These are phyloP conservation scores for Miltochrista miniata DNA, from an alignment of 2,888 invertebrate species.

Conservation along the genomic window DNA sequence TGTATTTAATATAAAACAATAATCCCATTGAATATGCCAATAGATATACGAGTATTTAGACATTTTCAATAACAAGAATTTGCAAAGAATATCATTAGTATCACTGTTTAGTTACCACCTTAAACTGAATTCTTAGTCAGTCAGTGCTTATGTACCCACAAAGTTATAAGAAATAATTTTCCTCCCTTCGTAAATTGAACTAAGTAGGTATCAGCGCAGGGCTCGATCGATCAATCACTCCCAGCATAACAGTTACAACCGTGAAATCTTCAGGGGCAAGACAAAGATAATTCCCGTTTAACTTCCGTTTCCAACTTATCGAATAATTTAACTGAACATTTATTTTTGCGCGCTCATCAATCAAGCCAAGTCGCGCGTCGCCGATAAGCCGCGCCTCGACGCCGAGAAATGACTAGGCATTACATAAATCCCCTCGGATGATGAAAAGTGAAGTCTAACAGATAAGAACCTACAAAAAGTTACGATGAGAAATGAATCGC, in stretches of 20 bases:
- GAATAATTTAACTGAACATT: constrained; percentile 85
- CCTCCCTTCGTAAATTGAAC: constrained; percentile 26
- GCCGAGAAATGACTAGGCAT: constrained; percentile 85
- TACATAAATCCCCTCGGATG: constrained; percentile 85
- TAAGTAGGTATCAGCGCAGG: constrained; percentile 26
- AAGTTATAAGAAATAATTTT: constrained; percentile 17
- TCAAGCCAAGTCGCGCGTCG: constrained; percentile 80
- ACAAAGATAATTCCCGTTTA: constrained; percentile 85
- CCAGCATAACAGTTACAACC: constrained; percentile 78
- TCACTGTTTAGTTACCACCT: not conserved
- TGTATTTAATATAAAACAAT: too few relatives aligned
- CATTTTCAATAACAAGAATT: too few relatives aligned
- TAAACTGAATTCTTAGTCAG: too few relatives aligned
- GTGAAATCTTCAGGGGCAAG: constrained; percentile 80
- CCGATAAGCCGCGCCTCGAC: constrained; percentile 83
- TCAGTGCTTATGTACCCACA: too few relatives aligned
- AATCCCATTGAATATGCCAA: too few relatives aligned
- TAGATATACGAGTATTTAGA: too few relatives aligned
- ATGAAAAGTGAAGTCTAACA: constrained; percentile 85
- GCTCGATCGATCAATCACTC: constrained; percentile 77
- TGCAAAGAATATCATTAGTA: too few relatives aligned
- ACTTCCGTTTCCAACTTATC: constrained; percentile 85
- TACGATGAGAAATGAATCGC: constrained; percentile 85
- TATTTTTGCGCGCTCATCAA: constrained; percentile 85
- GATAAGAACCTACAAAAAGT: constrained; percentile 85